Percentiles rank a stretch among this genome's conserved stretches.
Evolutionary conservation across 1,140 invertebrate species (phyloP).

Genomic region (Planococcus citri): DNA sequence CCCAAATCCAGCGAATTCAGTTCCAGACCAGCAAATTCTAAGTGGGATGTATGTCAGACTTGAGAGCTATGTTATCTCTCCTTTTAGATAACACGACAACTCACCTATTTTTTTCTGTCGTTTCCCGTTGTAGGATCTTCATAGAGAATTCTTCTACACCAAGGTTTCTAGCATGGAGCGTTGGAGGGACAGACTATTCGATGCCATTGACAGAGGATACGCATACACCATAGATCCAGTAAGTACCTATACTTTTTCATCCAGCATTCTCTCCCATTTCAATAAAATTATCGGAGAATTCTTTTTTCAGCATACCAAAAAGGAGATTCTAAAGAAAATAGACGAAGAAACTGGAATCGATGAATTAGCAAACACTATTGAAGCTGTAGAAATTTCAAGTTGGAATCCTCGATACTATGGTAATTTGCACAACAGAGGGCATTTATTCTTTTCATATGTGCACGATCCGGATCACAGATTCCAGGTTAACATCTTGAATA

Average conservation of each 20-base stretch:
- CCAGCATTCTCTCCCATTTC: no score
- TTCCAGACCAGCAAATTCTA: constrained; percentile 43
- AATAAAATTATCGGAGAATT: no score
- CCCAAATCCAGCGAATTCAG: constrained; percentile 52
- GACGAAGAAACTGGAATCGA: constrained; percentile 61
- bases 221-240: background rate
- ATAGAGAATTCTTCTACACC: constrained; percentile 50
- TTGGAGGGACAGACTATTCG: constrained; percentile 59
- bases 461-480: constrained; percentile 61
- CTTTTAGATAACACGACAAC: background rate
- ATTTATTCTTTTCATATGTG: constrained; percentile 48
- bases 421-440: constrained; percentile 58
- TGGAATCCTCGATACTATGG: constrained; percentile 55
- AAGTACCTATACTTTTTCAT: background rate
- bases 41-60: constrained; percentile 6
- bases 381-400: constrained; percentile 52
- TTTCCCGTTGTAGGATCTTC: constrained; percentile 39
- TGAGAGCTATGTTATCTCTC: background rate
- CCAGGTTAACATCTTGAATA: constrained; percentile 37
- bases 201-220: constrained; percentile 54
- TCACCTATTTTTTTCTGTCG: background rate
- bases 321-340: constrained; percentile 36
- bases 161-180: constrained; percentile 52
- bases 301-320: constrained; percentile 23
- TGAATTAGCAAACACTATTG: constrained; percentile 64